A percentile compares a stretch with the other conserved stretches of the same genome.
Conservation (phyloP, 2,888 invertebrate genomes). For the Cephus sareptanus region DNA sequence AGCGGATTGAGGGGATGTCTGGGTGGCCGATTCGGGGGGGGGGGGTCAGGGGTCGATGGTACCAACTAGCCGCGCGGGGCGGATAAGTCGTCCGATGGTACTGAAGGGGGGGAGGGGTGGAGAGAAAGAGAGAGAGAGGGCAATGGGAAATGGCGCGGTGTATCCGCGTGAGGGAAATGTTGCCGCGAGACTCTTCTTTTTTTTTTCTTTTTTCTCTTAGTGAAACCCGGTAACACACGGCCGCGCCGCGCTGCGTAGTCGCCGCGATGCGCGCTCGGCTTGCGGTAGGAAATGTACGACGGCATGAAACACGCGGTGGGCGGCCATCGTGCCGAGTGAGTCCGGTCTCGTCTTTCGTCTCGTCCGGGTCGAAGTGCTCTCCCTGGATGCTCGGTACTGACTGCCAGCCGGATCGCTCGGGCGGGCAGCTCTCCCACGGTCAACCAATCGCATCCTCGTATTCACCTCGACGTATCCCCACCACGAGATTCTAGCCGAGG, state of each 20-base stretch:
- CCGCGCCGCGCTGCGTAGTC: slow-evolving; percentile 20
- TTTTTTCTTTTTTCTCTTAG: neutral
- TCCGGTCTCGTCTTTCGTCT: slow-evolving; percentile 10
- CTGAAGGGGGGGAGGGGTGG: neutral
- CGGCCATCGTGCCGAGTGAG: slow-evolving; percentile 52
- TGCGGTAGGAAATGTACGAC: slow-evolving; percentile 39
- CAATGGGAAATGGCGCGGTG: neutral
- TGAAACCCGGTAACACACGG: slow-evolving; percentile 23
- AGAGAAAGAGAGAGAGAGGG: neutral
- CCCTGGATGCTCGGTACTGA: slow-evolving; percentile 60
- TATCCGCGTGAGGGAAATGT: neutral
- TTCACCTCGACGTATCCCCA: slow-evolving; percentile 52
- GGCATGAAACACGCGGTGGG: slow-evolving; percentile 46
- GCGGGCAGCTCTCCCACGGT: slow-evolving; percentile 64
- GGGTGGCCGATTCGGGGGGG: neutral
- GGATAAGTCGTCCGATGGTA: neutral
- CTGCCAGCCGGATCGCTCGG: slow-evolving; percentile 60
- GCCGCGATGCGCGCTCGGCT: slow-evolving; percentile 15
- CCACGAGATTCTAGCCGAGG: slow-evolving; percentile 7
- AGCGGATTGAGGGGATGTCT: neutral
- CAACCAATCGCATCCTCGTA: slow-evolving; percentile 62
- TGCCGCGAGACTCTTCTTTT: slow-evolving; percentile 11
- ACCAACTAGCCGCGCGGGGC: neutral
- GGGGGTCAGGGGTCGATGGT: neutral
- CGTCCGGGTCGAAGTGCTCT: slow-evolving; percentile 47